A percentile compares a stretch with the other conserved stretches of the same genome.
These are phyloP conservation scores for Oncopodura yosiiana DNA, from an alignment of 1,140 invertebrate genomes.

Conservation along the genomic window DNA sequence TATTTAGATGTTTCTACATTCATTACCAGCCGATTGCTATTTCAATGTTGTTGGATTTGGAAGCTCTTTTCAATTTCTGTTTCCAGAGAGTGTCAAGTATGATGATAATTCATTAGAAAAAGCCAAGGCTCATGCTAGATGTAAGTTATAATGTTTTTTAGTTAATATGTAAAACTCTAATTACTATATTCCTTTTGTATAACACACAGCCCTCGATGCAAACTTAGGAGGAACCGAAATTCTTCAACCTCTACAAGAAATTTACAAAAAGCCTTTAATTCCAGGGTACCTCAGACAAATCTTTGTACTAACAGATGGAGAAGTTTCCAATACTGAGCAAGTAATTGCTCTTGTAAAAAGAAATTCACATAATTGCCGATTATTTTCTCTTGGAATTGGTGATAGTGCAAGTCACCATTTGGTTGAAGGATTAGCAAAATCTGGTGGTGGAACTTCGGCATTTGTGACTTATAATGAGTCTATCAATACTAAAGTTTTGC, in stretches of 20 bases:
- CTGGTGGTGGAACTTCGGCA: constrained; percentile 38
- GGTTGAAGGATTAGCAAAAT: constrained; percentile 40
- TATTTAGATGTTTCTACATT: constrained; percentile 33
- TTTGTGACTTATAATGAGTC: constrained; percentile 39
- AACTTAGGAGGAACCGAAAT: constrained; percentile 42
- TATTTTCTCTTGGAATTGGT: constrained; percentile 41
- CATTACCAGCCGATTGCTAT: constrained; percentile 33
- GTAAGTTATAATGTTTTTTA: constrained; percentile 9
- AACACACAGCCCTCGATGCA: constrained; percentile 34
- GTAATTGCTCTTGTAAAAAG: constrained; percentile 37
- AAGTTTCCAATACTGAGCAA: constrained; percentile 38
- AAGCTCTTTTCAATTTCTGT: constrained; percentile 25
- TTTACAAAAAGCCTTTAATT: constrained; percentile 36
- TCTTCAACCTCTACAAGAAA: constrained; percentile 37
- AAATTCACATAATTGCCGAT: constrained; percentile 36
- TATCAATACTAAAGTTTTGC: constrained; percentile 38
- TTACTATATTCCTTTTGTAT: constrained; percentile 19
- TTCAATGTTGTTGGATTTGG: constrained; percentile 36
- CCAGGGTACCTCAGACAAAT: constrained; percentile 38
- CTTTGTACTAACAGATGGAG: constrained; percentile 42
- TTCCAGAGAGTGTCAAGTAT: constrained; percentile 33
- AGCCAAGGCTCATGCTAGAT: constrained; percentile 23
- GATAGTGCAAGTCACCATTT: constrained; percentile 38
- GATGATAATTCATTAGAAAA: constrained; percentile 30
- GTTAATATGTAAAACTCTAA: constrained; percentile 7